Base-by-base conservation (phyloP, 2,113 vertebrate genomes). In the Chauna torquata region DNA sequence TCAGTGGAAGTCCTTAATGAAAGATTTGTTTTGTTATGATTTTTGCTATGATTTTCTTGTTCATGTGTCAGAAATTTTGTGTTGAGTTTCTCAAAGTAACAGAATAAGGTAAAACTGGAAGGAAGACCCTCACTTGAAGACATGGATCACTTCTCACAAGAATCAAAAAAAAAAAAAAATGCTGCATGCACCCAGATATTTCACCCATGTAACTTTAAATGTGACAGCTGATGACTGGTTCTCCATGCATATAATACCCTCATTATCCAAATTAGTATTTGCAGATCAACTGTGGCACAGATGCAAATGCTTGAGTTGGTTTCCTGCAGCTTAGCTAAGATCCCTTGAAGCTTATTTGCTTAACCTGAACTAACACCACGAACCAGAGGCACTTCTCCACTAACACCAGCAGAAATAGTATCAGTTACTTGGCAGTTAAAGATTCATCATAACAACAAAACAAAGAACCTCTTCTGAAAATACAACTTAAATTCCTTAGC, bases 361-460 rank as follows among this genome's bases (percentile, higher is more conserved):
- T 17, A 75, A 76, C 84, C 87, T 77, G 77, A 59, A 25, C 22
- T 14, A 9, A n/a, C 30, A 83, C 25, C 40, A 5, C 36, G 47
- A 75, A n/a, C 44, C 64, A 78, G 77, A 69, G 44, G 54, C 59
- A 52, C 19, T 76, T 49, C 30, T 2, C 30, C 59, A 38, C 9
- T 59, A 40, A 68, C 25, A 66, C 22, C 85, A 42, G 27, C 32
- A 79, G 79, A 65, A 69, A 69, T 3, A 10, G 40, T 18, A 62
- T 18, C 0, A 0, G 64, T 15, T 23, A 44, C 9, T 0, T 0
- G 50, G 27, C 70, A 82, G 58, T 5, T 83, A 11, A 86, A 74
- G 34, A 77, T 30, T 27, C 68, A n/a, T 36, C 25, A 0, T 32
- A 90, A 70, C 9, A 71, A 45, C 34, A 44, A 74, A 91, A 57